These are phyloP conservation scores for Conus canariensis DNA, from an alignment of 2,888 invertebrate genomes.

Conservation along the genomic window DNA sequence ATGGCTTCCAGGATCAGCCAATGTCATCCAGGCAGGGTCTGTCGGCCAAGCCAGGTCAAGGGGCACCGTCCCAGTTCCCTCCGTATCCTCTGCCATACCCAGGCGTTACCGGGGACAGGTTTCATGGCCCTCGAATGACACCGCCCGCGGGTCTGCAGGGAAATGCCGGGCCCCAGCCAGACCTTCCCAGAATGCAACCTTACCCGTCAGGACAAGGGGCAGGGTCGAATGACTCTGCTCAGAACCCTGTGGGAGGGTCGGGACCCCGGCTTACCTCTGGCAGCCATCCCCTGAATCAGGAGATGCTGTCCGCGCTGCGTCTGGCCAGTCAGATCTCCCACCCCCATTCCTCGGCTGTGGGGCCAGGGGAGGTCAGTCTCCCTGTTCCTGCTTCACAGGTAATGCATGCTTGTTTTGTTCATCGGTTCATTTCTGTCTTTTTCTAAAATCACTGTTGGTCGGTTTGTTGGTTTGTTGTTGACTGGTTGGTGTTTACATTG, in stretches of 20 bases:
- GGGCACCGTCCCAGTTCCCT: constrained; percentile 8
- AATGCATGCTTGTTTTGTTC: neutral
- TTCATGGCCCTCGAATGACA: constrained; percentile 5
- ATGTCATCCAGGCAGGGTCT: constrained; percentile 27
- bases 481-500: too few relatives aligned
- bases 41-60: neutral
- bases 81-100: neutral
- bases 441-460: neutral
- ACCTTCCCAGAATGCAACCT: constrained; percentile 17
- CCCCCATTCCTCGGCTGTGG: constrained; percentile 42
- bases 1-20: constrained; percentile 31
- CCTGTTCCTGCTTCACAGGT: neutral
- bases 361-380: neutral
- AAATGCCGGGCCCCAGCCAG: neutral
- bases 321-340: constrained; percentile 53
- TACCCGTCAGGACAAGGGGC: constrained; percentile 27
- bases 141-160: neutral
- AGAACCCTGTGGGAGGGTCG: neutral
- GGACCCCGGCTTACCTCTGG: neutral
- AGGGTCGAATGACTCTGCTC: neutral
- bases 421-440: neutral
- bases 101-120: neutral
- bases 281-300: constrained; percentile 23
- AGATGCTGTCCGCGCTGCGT: constrained; percentile 46
- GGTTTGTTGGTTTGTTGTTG: neutral